A percentile compares a stretch with the other conserved stretches of the same genome.
Evolutionary conservation across 2,113 vertebrate genomes (phyloP).

Genomic region (Chunga burmeisteri): DNA sequence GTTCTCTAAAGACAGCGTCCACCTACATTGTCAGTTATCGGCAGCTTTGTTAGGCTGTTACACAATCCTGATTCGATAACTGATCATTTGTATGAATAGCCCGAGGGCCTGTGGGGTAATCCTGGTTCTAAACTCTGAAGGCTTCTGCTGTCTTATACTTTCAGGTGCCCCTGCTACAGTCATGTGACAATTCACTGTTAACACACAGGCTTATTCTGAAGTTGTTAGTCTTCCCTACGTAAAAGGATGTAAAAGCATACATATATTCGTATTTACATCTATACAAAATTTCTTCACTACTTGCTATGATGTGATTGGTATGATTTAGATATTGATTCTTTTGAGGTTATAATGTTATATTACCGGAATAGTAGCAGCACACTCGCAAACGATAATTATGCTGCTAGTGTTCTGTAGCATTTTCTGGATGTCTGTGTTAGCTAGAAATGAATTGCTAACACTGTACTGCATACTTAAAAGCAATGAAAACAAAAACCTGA

Average conservation of each 20-base stretch:
- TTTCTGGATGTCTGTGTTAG: background rate
- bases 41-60: background rate
- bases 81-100: background rate
- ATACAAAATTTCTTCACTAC: background rate
- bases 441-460: background rate
- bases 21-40: background rate
- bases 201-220: background rate
- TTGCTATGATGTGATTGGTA: background rate
- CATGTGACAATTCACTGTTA: background rate
- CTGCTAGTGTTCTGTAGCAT: background rate
- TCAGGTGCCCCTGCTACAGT: background rate
- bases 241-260: background rate
- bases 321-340: background rate
- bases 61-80: background rate
- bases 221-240: background rate
- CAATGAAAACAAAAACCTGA: background rate
- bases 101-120: background rate
- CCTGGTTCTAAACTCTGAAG: background rate
- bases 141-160: background rate
- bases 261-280: background rate
- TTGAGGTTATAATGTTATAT: background rate
- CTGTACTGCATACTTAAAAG: background rate
- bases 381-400: background rate
- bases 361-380: background rate
- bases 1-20: background rate